A percentile compares a stretch with the other conserved stretches of the same genome.
These are phyloP conservation scores for Ichneumon xanthorius DNA, from an alignment of 2,888 invertebrate species.

Conservation along the genomic window DNA sequence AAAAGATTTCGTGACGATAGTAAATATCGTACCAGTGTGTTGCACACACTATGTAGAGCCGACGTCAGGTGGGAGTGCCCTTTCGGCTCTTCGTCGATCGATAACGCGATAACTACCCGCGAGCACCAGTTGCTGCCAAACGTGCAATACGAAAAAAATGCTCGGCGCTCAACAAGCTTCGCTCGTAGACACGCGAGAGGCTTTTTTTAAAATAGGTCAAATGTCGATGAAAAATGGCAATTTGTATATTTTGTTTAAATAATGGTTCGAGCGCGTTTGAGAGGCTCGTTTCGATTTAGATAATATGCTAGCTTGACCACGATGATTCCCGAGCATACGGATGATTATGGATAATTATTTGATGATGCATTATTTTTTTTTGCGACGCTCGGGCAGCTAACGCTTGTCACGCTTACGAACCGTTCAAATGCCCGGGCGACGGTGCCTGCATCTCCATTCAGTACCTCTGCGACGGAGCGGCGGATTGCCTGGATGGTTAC, in stretches of 20 bases:
- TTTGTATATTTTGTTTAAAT: background rate
- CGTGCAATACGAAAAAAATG: conserved; percentile 60
- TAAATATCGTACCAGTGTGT: conserved; percentile 22
- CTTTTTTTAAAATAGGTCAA: conserved; percentile 60
- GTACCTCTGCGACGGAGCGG: conserved; percentile 97
- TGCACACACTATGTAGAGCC: conserved; percentile 31
- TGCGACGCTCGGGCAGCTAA: conserved; percentile 85
- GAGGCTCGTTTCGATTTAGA: background rate
- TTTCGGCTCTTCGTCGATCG: conserved; percentile 70
- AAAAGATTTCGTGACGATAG: background rate
- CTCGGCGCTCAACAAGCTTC: conserved; percentile 2
- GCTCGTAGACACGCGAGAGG: background rate
- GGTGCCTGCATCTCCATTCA: conserved; percentile 98
- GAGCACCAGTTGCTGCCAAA: conserved; percentile 71
- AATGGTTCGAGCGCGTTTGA: background rate
- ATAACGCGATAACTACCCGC: conserved; percentile 65
- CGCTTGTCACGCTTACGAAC: conserved; percentile 97
- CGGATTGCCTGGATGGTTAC: conserved; percentile 97
- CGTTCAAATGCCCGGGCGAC: conserved; percentile 98
- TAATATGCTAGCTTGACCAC: background rate
- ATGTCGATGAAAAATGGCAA: conserved; percentile 44
- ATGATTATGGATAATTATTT: background rate
- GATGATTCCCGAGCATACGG: conserved; percentile 2
- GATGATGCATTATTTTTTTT: background rate
- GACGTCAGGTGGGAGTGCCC: conserved; percentile 69